Conservation (phyloP, 2,113 vertebrate genomes). For the Nycticebus coucang region DNA sequence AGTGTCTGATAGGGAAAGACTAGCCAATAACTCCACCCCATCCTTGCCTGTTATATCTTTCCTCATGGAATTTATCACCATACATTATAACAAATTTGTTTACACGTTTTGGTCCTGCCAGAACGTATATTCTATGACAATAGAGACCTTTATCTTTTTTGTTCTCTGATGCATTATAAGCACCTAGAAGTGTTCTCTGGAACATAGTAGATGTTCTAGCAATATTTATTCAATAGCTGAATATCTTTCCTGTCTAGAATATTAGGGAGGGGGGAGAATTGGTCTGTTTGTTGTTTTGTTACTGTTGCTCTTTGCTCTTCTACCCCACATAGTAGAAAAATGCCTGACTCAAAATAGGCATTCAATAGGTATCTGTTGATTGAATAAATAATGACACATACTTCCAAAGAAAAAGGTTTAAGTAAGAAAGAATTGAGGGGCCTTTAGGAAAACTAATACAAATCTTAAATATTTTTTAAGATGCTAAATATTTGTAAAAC, state of each 20-base stretch:
- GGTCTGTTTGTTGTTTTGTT: not conserved
- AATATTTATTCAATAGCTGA: not conserved
- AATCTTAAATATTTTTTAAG: not conserved
- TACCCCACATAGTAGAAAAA: not conserved
- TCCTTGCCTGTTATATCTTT: not conserved
- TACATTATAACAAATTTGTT: fast-evolving
- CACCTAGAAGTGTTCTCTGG: not conserved
- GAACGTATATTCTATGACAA: not conserved
- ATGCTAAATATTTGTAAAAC: too few relatives aligned
- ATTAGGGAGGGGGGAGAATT: not conserved
- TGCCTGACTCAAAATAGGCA: too few relatives aligned
- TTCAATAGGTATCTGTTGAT: not conserved
- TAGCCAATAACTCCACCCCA: fast-evolving
- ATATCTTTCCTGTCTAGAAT: not conserved
- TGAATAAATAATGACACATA: not conserved
- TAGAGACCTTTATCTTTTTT: not conserved
- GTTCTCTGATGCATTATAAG: not conserved
- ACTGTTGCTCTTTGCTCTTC: not conserved
- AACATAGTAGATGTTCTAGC: not conserved
- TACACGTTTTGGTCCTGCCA: not conserved
- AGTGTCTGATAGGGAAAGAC: not conserved
- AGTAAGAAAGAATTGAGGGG: not conserved
- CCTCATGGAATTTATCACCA: too few relatives aligned
- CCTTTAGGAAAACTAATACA: not conserved
- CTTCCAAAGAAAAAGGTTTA: not conserved